These are phyloP conservation scores for Samia ricini DNA, from an alignment of 1,140 invertebrate genomes.

Conservation along the genomic window DNA sequence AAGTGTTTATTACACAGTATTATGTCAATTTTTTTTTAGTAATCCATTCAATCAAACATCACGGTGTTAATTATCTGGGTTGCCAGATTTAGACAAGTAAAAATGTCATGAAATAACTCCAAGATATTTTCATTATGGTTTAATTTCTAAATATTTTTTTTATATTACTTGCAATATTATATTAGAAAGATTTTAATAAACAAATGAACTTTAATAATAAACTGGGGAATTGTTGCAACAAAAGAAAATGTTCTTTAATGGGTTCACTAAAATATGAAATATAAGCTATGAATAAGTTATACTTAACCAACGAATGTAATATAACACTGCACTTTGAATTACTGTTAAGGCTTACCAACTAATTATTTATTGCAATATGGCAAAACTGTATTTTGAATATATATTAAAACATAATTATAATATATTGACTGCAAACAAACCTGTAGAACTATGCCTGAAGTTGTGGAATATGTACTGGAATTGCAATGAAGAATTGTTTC, in stretches of 20 bases:
- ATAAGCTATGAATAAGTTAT: not conserved
- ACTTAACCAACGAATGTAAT: not conserved
- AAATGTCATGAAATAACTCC: no score
- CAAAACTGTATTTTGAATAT: not conserved
- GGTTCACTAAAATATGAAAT: not conserved
- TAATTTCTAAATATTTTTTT: no score
- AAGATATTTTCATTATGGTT: no score
- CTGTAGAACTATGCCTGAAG: not conserved
- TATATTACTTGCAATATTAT: not conserved
- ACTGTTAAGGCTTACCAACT: not conserved
- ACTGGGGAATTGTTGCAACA: not conserved
- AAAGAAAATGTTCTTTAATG: not conserved
- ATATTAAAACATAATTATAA: not conserved
- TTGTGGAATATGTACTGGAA: not conserved
- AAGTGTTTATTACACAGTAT: not conserved
- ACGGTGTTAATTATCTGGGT: no score
- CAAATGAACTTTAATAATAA: not conserved
- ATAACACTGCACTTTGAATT: not conserved
- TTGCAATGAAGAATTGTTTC: not conserved
- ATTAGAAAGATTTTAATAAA: not conserved
- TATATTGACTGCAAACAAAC: not conserved
- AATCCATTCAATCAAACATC: no score
- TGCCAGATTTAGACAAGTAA: not conserved
- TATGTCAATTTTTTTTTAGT: no score
- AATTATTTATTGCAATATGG: not conserved